Base-by-base conservation (phyloP, 1,140 invertebrate genomes). In the Cephus cinctus region DNA sequence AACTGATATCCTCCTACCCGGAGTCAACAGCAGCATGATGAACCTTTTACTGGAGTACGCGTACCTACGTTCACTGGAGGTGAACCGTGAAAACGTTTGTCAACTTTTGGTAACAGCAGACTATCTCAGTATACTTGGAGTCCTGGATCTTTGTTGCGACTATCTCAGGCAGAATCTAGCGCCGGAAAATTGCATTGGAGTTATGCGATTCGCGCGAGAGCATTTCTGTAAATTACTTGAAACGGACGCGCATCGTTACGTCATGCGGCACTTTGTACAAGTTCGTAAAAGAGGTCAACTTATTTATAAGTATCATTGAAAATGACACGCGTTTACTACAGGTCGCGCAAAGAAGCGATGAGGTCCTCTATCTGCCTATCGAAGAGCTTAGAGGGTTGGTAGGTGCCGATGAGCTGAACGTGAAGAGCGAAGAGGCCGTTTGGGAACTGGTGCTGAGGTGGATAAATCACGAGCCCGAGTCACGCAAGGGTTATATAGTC, bases 121-220 rank as follows among this genome's bases (percentile, higher is more conserved):
- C 68, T 94, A 92, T 65, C 81, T 96, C 18, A 83, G 85, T 41
- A 87, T 96, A 27, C 67, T 87, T 11, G 87, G 86, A 1, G 81
- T 94, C 2, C 77, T 90, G 8, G 83, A 89, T 42, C 75, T 86
- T 0, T 94, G 91, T 64, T 87, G 85, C 52, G 80, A 90, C 30
- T 92, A 85, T 65, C 75, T 95, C 0, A 62, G 72, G 43, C 73
- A 80, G 14, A 71, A 80, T 51, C 71, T 94, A 6, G 82, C 72
- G 2, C 80, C 85, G 0, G 82, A 84, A 47, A 95, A 93, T 65
- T 92, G 89, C 63, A 85, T 96, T 31, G 84, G 87, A 12, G 86
- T 94, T 22, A 81, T 88, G 75, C 81, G 83, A 52, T 94, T 94
- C 70, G 88, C 91, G 0, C 80, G 82, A 66, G 78, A 83, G 30